Base-by-base conservation (phyloP, 2,113 vertebrate species). In the Scolopax mira region DNA sequence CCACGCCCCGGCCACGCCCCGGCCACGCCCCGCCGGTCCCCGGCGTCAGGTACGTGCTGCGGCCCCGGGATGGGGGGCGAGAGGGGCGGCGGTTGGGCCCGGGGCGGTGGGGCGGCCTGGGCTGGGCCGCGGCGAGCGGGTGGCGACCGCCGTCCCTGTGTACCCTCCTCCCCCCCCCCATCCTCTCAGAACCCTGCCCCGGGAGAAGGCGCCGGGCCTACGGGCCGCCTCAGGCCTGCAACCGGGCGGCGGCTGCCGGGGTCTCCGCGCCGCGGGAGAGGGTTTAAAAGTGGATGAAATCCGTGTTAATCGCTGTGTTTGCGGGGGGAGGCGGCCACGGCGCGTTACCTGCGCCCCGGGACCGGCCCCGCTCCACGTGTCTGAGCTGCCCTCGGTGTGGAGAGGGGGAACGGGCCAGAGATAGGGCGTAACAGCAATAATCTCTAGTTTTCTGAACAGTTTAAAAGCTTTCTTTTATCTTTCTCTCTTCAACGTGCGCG, bases 301-400 rank as follows among this genome's bases (percentile, higher is more conserved):
- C 28, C 13, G 13, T 11, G 44, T 37, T n/a, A 9, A 11, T 37
- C 37, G 58, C 5, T 14, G 41, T 42, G n/a, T n/a, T n/a, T n/a
- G 23, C 14, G 9, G 19, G 9, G 9, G 24, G 31, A 42, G 51
- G n/a, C 6, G 39, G 44, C 14, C 62, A 0, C 41, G 41, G 28
- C 5, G 48, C 15, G 93, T 58, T 44, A 8, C 28, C 28, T 9
- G n/a, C 35, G 8, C 18, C 12, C 19, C 42, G 0, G 79, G 16
- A 8, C 16, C 5, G 28, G 57, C 27, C 23, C 18, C 12, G 33
- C 18, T n/a, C 6, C 58, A 44, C 54, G 31, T 87, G 54, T n/a
- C 8, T 10, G 41, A 11, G 0, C 18, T 1, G 51, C 27, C 18
- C 10, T 33, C 6, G 1, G 0, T 16, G 1, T 1, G 5, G 3